These are phyloP conservation scores for Ornithoptera priamus DNA, from an alignment of 2,888 invertebrate genomes.

Conservation along the genomic window DNA sequence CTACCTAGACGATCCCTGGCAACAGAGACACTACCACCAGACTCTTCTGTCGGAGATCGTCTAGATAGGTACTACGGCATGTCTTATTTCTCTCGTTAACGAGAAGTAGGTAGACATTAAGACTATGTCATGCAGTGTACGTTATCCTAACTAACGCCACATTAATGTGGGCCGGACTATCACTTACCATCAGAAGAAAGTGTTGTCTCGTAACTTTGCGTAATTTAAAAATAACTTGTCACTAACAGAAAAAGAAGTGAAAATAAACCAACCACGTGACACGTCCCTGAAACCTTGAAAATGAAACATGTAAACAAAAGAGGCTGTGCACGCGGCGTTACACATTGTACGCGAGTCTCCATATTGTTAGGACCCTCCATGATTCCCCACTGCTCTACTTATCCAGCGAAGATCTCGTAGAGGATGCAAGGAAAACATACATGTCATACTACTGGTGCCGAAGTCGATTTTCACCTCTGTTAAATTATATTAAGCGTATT, in stretches of 20 bases:
- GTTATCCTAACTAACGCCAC: no score
- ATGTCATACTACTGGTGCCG: neutral
- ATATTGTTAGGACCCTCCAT: conserved; percentile 27
- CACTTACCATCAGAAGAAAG: no score
- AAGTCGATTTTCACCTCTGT: conserved; percentile 3
- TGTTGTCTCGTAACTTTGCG: neutral
- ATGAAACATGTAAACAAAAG: conserved; percentile 21
- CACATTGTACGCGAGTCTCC: conserved; percentile 10
- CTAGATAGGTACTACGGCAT: no score
- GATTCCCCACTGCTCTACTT: conserved; percentile 30
- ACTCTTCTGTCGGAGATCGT: no score
- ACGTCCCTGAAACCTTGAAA: conserved; percentile 26
- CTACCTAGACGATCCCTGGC: no score
- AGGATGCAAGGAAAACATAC: conserved; percentile 20
- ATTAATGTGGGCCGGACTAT: no score
- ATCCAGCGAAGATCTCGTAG: conserved; percentile 19
- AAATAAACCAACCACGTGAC: conserved; percentile 3
- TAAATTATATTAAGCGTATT: no score
- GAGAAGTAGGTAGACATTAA: no score
- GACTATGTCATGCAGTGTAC: no score
- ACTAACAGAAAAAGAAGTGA: neutral
- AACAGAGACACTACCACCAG: no score
- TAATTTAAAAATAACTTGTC: neutral
- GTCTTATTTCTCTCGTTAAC: no score
- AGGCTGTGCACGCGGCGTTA: conserved; percentile 8